phyloP scores from a whole-genome alignment of 1,140 invertebrate genomes.

The Pinna nobilis region DNA sequence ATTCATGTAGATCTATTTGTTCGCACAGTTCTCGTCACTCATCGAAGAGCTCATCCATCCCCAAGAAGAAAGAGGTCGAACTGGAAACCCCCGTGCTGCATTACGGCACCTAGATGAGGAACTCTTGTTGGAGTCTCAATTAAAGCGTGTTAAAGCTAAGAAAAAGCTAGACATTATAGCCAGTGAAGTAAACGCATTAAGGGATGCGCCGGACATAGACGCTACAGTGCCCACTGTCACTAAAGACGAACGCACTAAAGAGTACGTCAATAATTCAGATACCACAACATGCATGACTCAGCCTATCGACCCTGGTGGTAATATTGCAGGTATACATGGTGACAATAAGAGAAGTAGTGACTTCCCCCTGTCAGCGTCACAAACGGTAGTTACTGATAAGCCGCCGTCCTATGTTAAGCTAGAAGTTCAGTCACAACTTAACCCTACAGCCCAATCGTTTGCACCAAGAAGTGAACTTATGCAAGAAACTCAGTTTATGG shows the following conservation, averaged over 20 bases:
- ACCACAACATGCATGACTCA: too few relatives aligned
- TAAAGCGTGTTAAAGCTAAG: not conserved
- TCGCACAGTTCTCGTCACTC: not conserved
- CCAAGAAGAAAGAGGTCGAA: not conserved
- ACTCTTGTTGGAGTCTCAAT: not conserved
- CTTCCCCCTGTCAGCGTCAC: not conserved
- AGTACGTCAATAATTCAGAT: too few relatives aligned
- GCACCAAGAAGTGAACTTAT: too few relatives aligned
- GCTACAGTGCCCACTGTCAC: not conserved
- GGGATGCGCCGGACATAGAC: not conserved
- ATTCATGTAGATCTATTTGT: too few relatives aligned
- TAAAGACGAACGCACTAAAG: not conserved
- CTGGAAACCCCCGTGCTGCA: not conserved
- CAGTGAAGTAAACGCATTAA: not conserved
- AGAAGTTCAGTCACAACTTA: not conserved
- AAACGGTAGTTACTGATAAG: not conserved
- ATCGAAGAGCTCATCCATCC: slow-evolving; percentile 1
- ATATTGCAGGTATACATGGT: too few relatives aligned
- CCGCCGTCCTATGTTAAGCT: too few relatives aligned
- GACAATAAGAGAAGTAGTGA: too few relatives aligned
- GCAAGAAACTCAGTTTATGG: not conserved
- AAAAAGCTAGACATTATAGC: slow-evolving; percentile 2
- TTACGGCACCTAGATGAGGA: slow-evolving; percentile 12
- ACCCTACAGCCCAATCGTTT: not conserved
- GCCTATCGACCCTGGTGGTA: too few relatives aligned